Evolutionary conservation across 1,140 invertebrate genomes (phyloP), one percentile per base, ranked within the genome.

Genomic region (Caenorhabditis remanei): DNA sequence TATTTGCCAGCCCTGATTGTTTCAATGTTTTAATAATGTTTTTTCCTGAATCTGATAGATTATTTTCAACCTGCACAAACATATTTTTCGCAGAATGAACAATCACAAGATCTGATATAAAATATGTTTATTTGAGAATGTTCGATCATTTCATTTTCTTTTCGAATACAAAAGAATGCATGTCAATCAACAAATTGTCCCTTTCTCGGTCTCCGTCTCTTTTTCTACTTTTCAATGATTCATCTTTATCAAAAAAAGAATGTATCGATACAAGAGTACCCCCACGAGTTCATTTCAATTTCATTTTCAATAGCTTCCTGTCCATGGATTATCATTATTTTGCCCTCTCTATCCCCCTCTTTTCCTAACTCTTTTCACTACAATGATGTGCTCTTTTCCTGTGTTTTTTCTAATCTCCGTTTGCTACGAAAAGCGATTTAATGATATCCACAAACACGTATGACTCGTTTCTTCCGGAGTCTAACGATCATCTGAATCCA

Each of bases 171-270:
- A 32, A 32, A 32, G 32, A 63, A 63, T 63, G 61, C 21, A 19
- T 71, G 65, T 71, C 65, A 46, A 71, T 71, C 65, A 71, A 16
- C 14, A 71, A 71, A 19, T 71, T 43, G 16, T 19, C 19, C 19
- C 65, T n/a, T 71, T 71, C 24, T 71, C 65, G 65, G 41, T 71
- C 65, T 71, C 40, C 65, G 65, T 71, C 65, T 71, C 65, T 9
- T 24, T 46, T 24, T 19, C 65, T 19, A 16, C n/a, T 16, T 4
- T 11, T 41, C 41, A 43, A 16, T 71, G 65, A 71, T 71, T 71
- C 65, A 71, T 46, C 41, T 46, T 71, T 71, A 71, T 71, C 65
- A 71, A 71, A 71, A 24, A 19, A 24, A 58, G n/a, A 24, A 63
- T n/a, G 56, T 58, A 58, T 21, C 56, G 8, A 32, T 21, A 32